Evolutionary conservation across 2,113 vertebrate genomes (phyloP), one percentile per base, ranked within the genome.

Genomic region (Gallinago media): DNA sequence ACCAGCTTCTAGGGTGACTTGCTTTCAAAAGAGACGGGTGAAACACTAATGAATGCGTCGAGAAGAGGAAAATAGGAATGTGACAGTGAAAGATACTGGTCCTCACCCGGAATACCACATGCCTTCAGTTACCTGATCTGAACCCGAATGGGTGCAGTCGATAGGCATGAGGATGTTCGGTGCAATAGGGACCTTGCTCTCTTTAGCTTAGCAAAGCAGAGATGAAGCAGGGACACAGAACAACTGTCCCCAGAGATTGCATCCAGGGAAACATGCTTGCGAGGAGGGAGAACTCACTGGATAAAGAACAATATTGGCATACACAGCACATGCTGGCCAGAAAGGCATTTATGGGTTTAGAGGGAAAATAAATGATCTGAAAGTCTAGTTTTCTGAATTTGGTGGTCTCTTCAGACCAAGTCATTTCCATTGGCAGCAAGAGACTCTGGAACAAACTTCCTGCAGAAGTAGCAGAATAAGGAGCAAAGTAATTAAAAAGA

Each of bases 401-500:
- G 81, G 66, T 92, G 93, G 80, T 93, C 87, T 85, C 71, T 54
- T 70, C 46, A 79, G 66, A 93, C 62, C 54, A 29, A 91, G 40
- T 29, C 65, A 66, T 82, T 96, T 93, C 94, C 89, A 89, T 25
- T 91, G 92, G 95, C 92, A 94, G 83, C 75, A 56, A 84, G 65
- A 91, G 6, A 9, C 49, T 77, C 77, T 89, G 91, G 80, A 92
- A 65, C 49, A 85, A 95, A 46, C 81, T 89, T 94, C 84, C 91
- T 94, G 54, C 66, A 85, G 70, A 68, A 91, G 74, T 0, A 89
- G 89, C 83, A 78, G 36, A 61, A 61, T 27, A 68, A 85, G 86
- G 47, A 96, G 76, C 56, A 78, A 91, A 84, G 86, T 59, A 81
- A 96, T 94, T 74, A 81, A 81, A 72, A 96, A 63, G 61, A 79